Evolutionary conservation across 2,113 vertebrate species (phyloP).

Genomic region (Hystrix brachyura): DNA sequence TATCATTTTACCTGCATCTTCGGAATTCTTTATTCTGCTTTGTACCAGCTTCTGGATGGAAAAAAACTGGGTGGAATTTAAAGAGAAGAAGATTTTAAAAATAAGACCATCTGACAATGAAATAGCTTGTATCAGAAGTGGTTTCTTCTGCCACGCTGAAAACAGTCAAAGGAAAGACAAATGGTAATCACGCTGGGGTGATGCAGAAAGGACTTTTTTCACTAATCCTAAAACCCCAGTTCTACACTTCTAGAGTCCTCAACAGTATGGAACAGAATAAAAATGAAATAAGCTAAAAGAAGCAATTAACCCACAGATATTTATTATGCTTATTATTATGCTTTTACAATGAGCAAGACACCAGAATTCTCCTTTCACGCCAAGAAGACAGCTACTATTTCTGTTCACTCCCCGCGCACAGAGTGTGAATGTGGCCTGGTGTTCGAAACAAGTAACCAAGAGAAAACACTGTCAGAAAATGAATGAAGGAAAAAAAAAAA

Average conservation of each 20-base stretch:
- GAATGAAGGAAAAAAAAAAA: background rate
- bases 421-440: background rate
- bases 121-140: background rate
- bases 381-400: background rate
- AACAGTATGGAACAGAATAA: background rate
- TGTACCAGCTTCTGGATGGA: background rate
- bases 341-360: background rate
- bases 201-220: background rate
- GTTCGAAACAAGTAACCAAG: background rate
- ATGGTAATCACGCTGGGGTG: background rate
- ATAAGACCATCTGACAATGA: background rate
- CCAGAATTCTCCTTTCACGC: background rate
- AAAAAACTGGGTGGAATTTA: background rate
- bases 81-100: background rate
- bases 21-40: background rate
- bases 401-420: background rate
- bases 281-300: conserved; percentile 38
- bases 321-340: conserved; percentile 32
- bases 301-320: background rate
- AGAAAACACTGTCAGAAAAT: background rate
- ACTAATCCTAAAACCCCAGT: background rate
- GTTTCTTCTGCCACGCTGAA: background rate
- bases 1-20: background rate
- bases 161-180: background rate
- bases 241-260: background rate